These are phyloP conservation scores for Dendrolimus kikuchii DNA, from an alignment of 1,140 invertebrate genomes.

Conservation along the genomic window DNA sequence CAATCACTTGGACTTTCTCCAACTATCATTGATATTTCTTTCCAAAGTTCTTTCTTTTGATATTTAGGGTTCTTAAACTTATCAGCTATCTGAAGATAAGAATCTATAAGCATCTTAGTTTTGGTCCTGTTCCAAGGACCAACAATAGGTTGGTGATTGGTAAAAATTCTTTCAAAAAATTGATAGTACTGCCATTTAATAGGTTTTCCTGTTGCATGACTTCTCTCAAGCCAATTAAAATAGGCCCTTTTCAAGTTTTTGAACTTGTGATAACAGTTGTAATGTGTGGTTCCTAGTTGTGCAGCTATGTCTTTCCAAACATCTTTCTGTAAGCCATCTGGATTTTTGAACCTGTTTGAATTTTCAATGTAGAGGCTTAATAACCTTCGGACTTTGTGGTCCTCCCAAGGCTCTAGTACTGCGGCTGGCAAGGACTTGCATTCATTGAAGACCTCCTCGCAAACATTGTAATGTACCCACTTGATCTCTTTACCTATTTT, in stretches of 20 bases:
- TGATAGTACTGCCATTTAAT: conserved; percentile 60
- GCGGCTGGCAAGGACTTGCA: conserved; percentile 39
- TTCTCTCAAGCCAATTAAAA: conserved; percentile 50
- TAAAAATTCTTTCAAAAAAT: conserved; percentile 61
- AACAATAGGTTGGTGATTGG: conserved; percentile 44
- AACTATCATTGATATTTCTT: conserved; percentile 45
- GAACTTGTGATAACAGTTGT: conserved; percentile 63
- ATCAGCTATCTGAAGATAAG: conserved; percentile 46
- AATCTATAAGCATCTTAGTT: conserved; percentile 41
- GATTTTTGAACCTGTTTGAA: conserved; percentile 39
- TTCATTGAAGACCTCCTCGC: conserved; percentile 55
- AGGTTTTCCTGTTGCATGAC: conserved; percentile 35
- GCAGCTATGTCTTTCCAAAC: conserved; percentile 55
- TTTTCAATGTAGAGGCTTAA: conserved; percentile 56
- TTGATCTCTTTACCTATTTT: conserved; percentile 53
- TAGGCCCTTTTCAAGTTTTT: conserved; percentile 63
- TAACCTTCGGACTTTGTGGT: conserved; percentile 41
- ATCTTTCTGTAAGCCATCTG: conserved; percentile 47
- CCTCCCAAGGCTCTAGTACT: conserved; percentile 52
- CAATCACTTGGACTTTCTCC: conserved; percentile 43
- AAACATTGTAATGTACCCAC: conserved; percentile 52
- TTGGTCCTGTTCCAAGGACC: conserved; percentile 51
- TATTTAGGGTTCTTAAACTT: conserved; percentile 54
- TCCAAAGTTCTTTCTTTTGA: conserved; percentile 62
- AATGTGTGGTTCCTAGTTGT: conserved; percentile 47